Conservation (phyloP, 2,888 invertebrate genomes). For the Phaedon cochleariae region DNA sequence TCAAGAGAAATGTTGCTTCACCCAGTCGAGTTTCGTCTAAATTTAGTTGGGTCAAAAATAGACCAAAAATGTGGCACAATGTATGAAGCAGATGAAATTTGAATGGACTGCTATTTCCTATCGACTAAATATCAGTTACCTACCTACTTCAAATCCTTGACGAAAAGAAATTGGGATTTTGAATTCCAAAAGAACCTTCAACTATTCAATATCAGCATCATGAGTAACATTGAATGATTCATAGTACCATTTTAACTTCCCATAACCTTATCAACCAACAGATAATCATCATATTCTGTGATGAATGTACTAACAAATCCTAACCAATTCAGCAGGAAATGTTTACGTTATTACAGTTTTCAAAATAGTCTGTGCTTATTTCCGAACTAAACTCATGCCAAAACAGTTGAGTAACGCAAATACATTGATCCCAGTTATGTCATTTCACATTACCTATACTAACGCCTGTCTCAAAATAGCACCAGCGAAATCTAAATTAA, state of each 20-base stretch:
- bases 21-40: slow-evolving; percentile 1
- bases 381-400: not conserved
- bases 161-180: no score
- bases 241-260: no score
- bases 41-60: slow-evolving; percentile 45
- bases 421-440: not conserved
- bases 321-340: not conserved
- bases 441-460: not conserved
- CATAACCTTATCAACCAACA: no score
- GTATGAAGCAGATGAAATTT: slow-evolving; percentile 29
- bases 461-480: slow-evolving; percentile 47
- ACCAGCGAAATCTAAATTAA: slow-evolving; percentile 40
- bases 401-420: not conserved
- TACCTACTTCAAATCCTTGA: no score
- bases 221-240: no score
- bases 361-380: not conserved
- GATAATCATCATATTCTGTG: no score
- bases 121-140: no score
- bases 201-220: no score
- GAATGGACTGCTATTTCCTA: slow-evolving; percentile 15
- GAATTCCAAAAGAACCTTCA: no score
- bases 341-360: not conserved
- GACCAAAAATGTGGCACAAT: slow-evolving; percentile 47
- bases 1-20: not conserved
- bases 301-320: no score